These are phyloP conservation scores for Aldrovandia affinis DNA, from an alignment of 2,797 vertebrate genomes.

Conservation along the genomic window DNA sequence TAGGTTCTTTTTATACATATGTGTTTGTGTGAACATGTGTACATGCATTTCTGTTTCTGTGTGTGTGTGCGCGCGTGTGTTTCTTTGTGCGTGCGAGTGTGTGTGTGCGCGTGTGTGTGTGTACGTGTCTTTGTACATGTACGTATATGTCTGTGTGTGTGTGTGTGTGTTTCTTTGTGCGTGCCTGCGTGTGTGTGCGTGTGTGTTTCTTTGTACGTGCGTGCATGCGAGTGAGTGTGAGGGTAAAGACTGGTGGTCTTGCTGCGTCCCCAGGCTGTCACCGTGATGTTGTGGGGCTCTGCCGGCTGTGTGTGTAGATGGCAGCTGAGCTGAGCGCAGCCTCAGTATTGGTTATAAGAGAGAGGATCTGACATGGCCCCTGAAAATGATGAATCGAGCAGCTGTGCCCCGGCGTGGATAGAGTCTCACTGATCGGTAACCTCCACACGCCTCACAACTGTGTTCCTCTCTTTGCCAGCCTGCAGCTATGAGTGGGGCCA, in stretches of 20 bases:
- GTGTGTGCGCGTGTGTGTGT: background rate
- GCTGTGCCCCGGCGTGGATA: background rate
- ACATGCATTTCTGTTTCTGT: no score
- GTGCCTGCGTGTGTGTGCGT: background rate
- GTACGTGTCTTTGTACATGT: background rate
- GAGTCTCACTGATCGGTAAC: background rate
- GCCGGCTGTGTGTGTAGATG: background rate
- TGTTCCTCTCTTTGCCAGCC: background rate
- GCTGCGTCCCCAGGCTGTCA: background rate
- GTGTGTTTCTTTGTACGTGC: constrained; percentile 12
- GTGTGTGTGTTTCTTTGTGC: background rate
- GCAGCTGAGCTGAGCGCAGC: background rate
- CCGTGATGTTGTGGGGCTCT: background rate
- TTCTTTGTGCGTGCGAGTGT: constrained; percentile 38
- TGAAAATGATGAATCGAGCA: background rate
- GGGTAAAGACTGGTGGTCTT: background rate
- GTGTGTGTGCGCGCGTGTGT: constrained; percentile 34
- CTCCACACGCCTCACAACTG: background rate
- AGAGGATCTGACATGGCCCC: background rate
- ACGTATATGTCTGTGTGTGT: background rate
- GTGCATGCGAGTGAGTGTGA: constrained; percentile 18
- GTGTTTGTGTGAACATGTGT: constrained; percentile 5
- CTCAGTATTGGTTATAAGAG: background rate
- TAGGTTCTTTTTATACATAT: background rate
- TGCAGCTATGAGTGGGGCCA: background rate